Conservation (phyloP, 2,888 invertebrate genomes). For the Molanna angustata region DNA sequence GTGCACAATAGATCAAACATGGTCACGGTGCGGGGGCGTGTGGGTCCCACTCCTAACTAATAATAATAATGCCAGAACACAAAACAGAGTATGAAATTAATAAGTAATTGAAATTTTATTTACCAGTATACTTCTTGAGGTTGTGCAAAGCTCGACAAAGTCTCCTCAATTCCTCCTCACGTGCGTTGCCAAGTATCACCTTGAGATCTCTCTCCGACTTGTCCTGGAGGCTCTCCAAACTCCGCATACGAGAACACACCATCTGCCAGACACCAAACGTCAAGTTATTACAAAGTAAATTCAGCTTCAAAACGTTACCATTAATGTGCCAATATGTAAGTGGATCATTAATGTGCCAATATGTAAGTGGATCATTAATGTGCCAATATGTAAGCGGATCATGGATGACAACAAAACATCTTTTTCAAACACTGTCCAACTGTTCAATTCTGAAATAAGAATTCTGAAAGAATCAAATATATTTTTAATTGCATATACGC, state of each 20-base stretch:
- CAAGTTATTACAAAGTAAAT: not conserved
- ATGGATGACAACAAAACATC: no score
- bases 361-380: not conserved
- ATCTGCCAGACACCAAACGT: conserved; percentile 45
- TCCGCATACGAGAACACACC: conserved; percentile 67
- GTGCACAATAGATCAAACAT: no score
- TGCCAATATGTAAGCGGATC: not conserved
- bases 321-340: not conserved
- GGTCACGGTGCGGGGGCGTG: no score
- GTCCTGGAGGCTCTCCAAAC: conserved; percentile 79
- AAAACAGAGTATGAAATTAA: not conserved
- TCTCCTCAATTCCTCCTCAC: conserved; percentile 79
- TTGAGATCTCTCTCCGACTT: conserved; percentile 81
- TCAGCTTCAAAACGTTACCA: not conserved
- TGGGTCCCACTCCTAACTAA: no score
- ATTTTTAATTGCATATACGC: no score
- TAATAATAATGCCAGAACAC: no score
- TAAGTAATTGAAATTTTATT: not conserved
- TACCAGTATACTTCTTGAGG: conserved; percentile 81
- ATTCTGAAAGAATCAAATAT: no score
- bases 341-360: not conserved
- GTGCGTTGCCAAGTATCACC: conserved; percentile 64
- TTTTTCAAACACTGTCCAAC: no score
- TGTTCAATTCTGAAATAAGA: no score
- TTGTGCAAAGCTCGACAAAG: conserved; percentile 83